Percentiles rank a stretch among this genome's conserved stretches.
phyloP scores from a whole-genome alignment of 2,797 vertebrate species.

The Gorsachius magnificus region DNA sequence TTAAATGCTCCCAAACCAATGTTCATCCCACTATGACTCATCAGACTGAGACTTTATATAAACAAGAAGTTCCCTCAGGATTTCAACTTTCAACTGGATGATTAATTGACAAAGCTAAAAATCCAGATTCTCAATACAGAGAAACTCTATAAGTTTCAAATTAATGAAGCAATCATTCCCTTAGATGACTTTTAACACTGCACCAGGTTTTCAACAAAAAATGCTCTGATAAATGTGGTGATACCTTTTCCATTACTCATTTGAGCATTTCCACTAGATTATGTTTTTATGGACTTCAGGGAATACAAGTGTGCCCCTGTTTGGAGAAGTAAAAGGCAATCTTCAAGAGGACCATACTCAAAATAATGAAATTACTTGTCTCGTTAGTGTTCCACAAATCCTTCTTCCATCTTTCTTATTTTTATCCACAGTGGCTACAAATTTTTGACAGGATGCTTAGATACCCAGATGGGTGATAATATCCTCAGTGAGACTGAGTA shows the following conservation, averaged over 20 bases:
- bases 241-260: neutral
- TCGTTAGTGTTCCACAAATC: neutral
- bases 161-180: constrained; percentile 31
- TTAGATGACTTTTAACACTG: neutral
- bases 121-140: neutral
- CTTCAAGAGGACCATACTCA: neutral
- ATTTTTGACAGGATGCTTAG: neutral
- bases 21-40: constrained; percentile 31
- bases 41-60: constrained; percentile 29
- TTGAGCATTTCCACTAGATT: neutral
- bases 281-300: neutral
- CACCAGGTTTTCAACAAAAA: neutral
- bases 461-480: neutral
- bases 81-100: constrained; percentile 31
- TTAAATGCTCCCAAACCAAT: constrained; percentile 24
- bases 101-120: constrained; percentile 50
- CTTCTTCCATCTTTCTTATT: neutral
- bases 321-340: neutral
- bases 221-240: neutral
- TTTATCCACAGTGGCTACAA: neutral
- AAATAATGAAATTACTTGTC: neutral
- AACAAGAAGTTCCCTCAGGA: constrained; percentile 13
- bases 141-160: neutral
- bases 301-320: neutral
- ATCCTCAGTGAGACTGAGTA: neutral